Base-by-base conservation (phyloP, 2,113 vertebrate genomes). In the Pelodiscus sinensis region DNA sequence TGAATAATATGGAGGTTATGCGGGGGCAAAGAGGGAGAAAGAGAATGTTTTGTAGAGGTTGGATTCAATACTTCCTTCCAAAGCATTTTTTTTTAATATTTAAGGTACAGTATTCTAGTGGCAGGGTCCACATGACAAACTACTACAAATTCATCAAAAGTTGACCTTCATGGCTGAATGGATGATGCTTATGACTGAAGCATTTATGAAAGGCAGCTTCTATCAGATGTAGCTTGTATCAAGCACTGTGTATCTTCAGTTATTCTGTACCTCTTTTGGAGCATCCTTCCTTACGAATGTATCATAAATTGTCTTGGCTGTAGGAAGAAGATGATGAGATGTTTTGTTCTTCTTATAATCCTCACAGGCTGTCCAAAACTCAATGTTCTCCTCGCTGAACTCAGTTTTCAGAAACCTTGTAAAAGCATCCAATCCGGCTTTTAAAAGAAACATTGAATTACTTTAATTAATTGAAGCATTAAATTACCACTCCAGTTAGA, bases 351-450 rank as follows among this genome's bases (percentile, higher is more conserved):
- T 98, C 98, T 99, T 99, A 98, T 98, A 99, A 91, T 99, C 99
- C 94, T 99, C 99, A 0, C 99, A 99, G 65, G 99, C 99, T 93
- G 98, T 92, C 99, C 99, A 99, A 97, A 99, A 99, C 97, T 99
- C 99, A 0, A 99, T 99, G 97, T 99, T 99, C 97, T 99, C 99
- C 86, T 99, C 99, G 9, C 99, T 99, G 98, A 99, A 99, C 95
- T 99, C 98, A 2, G 98, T 98, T 97, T 98, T 98, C 95, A 99
- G 98, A 94, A 99, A 99, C 84, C 97, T 98, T 8, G 98, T 98
- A 94, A 99, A 99, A 86, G 97, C 97, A 73, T 99, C 97, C 88
- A 99, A 90, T 58, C 99, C 99, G 96, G 98, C 99, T 99, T 93
- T 38, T 79, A 73, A 87, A 85, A 68, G 31, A 81, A 93, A 81